These are phyloP conservation scores for Euplagia quadripunctaria DNA, from an alignment of 2,888 invertebrate species.

Conservation along the genomic window DNA sequence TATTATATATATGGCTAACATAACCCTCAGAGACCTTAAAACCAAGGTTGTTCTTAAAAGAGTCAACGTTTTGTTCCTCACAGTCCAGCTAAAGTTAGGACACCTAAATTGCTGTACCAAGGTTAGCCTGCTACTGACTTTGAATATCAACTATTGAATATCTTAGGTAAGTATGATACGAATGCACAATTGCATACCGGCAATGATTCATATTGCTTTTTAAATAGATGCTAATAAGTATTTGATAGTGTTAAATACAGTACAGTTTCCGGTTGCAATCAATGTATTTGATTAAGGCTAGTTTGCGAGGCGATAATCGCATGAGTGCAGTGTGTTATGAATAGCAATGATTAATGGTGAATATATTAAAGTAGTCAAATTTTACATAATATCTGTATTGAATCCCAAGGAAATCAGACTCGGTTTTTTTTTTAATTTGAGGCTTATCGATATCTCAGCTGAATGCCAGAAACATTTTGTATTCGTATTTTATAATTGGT, in stretches of 20 bases:
- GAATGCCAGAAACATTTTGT: too few relatives aligned
- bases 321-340: constrained; percentile 12
- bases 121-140: constrained; percentile 35
- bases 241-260: constrained; percentile 21
- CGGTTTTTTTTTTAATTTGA: too few relatives aligned
- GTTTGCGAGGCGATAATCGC: constrained; percentile 10
- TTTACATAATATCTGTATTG: too few relatives aligned
- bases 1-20: constrained; percentile 1
- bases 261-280: constrained; percentile 32
- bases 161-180: constrained; percentile 32
- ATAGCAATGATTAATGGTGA: constrained; percentile 17
- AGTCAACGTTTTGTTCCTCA: constrained; percentile 36
- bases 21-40: not conserved
- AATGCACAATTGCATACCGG: constrained; percentile 42
- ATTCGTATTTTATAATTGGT: too few relatives aligned
- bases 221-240: constrained; percentile 32
- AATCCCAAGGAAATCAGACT: too few relatives aligned
- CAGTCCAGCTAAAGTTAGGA: constrained; percentile 44
- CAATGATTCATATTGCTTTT: constrained; percentile 34
- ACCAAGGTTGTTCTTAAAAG: constrained; percentile 43
- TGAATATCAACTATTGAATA: constrained; percentile 49
- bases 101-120: constrained; percentile 28
- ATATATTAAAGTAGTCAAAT: not conserved
- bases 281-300: constrained; percentile 6
- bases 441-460: too few relatives aligned